These are phyloP conservation scores for Urosaurus nigricauda DNA, from an alignment of 2,797 vertebrate species.

Conservation along the genomic window DNA sequence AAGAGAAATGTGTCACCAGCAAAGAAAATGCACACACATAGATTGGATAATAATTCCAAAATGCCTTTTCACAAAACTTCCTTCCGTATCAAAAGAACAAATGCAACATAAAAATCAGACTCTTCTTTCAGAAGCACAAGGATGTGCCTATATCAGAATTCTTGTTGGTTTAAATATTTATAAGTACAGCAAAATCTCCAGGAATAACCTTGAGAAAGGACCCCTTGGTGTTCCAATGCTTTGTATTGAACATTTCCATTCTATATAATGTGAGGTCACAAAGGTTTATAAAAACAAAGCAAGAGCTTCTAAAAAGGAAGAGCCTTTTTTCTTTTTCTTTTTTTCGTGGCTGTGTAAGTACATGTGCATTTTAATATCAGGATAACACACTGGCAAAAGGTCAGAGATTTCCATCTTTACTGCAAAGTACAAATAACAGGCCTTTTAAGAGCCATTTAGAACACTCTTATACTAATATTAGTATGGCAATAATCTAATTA, in stretches of 20 bases:
- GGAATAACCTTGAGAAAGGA: constrained; percentile 56
- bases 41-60: neutral
- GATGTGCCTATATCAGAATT: constrained; percentile 22
- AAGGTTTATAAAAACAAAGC: constrained; percentile 45
- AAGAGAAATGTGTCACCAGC: neutral
- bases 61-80: constrained; percentile 40
- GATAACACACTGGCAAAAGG: constrained; percentile 1
- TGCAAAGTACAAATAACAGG: neutral
- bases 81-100: constrained; percentile 37
- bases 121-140: constrained; percentile 15
- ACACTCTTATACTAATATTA: neutral
- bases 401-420: constrained; percentile 25
- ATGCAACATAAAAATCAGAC: constrained; percentile 22
- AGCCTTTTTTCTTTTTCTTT: neutral
- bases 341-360: constrained; percentile 17
- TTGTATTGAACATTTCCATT: constrained; percentile 23
- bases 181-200: constrained; percentile 39
- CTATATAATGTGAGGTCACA: constrained; percentile 29
- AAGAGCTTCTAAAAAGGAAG: constrained; percentile 42
- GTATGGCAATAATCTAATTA: neutral
- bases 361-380: constrained; percentile 47
- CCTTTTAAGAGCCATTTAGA: neutral
- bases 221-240: constrained; percentile 44
- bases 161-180: constrained; percentile 56
- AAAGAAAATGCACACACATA: neutral